Evolutionary conservation across 2,113 vertebrate genomes (phyloP), one percentile per base, ranked within the genome.

Genomic region (Cisticola juncidis): DNA sequence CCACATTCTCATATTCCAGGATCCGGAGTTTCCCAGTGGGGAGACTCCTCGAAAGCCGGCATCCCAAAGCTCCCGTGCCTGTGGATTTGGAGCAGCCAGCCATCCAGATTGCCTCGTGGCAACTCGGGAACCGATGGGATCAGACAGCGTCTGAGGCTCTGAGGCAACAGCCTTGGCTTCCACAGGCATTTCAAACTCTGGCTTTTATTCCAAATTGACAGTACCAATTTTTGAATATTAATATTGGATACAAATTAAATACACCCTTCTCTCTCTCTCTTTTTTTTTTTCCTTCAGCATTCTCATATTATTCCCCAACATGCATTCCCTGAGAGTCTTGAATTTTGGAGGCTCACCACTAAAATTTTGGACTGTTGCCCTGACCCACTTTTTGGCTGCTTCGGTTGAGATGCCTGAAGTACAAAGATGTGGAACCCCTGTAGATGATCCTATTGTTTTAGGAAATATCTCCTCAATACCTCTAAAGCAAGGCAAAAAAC

Each of bases 281-380:
- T 5, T 17, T 18, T 51, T 54, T 5, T 13, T 20, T 9, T 6
- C 2, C 33, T 53, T 25, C 71, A 83, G 23, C 24, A 24, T 90
- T 90, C 60, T 90, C 68, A 5, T 50, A 62, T 77, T 83, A 80
- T 94, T 88, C 93, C 25, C 81, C 47, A 92, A 70, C 54, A 74
- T 7, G 36, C 92, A 95, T 97, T 96, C 96, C 76, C 93, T 1
- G 40, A 95, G 92, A 44, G n/a, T 86, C 93, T 96, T 70, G 69
- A 58, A 95, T 96, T 96, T 97, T 96, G 96, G 90, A 96, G 95
- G 92, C 88, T 94, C 93, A 96, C 95, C 92, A 58, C 95, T 91
- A 90, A 77, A 77, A 94, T 92, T 88, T 83, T 95, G 95, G 90
- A 86, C 13, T 2, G 0, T 20, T 70, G 90, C 94, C 95, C 86